Evolutionary conservation across 2,888 invertebrate species (phyloP).

Genomic region (Temnothorax rugatulus): DNA sequence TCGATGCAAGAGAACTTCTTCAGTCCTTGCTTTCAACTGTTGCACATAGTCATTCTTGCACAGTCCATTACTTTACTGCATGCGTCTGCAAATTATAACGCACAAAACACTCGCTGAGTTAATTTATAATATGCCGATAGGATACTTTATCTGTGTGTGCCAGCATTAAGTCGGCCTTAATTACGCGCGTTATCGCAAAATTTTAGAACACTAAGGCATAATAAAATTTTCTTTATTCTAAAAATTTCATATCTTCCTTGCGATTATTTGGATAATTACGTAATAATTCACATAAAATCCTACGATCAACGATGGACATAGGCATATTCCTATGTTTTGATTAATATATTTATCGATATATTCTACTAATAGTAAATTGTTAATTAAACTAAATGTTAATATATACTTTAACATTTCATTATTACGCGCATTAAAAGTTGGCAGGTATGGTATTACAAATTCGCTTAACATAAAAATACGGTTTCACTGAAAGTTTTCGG

Average conservation of each 20-base stretch:
- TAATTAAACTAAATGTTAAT: neutral
- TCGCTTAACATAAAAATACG: neutral
- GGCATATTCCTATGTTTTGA: neutral
- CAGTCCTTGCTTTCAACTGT: neutral
- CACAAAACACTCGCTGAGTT: neutral
- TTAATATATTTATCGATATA: neutral
- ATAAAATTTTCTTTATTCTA: neutral
- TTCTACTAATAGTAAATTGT: neutral
- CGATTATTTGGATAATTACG: neutral
- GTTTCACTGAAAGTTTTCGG: neutral
- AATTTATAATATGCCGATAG: neutral
- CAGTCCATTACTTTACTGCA: neutral
- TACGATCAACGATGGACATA: neutral
- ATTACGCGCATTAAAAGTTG: neutral
- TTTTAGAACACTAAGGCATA: neutral
- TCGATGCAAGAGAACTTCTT: neutral
- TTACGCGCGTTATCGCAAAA: neutral
- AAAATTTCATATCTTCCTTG: neutral
- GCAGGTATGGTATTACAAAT: neutral
- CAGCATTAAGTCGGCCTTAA: neutral
- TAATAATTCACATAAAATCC: neutral
- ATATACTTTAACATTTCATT: neutral
- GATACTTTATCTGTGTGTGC: neutral
- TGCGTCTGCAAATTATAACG: neutral
- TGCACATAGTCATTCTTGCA: neutral